Evolutionary conservation across 2,113 vertebrate genomes (phyloP), one percentile per base, ranked within the genome.

Genomic region (Alexandromys fortis): DNA sequence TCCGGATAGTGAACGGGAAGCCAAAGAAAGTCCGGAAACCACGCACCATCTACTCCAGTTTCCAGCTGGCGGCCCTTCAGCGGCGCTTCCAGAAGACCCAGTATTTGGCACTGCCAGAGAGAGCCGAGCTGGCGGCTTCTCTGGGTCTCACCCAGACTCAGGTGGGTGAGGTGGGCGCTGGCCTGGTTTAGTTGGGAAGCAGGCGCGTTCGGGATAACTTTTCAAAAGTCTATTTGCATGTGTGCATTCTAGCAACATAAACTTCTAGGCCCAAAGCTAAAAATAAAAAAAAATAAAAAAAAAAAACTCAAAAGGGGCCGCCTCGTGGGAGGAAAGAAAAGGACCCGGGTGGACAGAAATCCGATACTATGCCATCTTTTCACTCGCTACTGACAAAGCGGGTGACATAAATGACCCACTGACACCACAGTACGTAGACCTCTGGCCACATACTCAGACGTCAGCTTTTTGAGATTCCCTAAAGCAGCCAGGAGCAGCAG

Each of bases 21-120:
- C 99, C 99, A 98, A 99, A 99, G 99, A 99, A 99, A 98, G 99
- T 99, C 91, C 98, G 99, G 94, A 99, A 99, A 98, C 99, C 99
- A 65, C 98, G 99, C 72, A 99, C 99, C 92, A 99, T 99, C 98
- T 99, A 99, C 97, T 99, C 99, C 97, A 99, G 99, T 93, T 99
- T 99, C 98, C 99, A 99, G 97, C 98, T 99, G 98, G 99, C 99
- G 4, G 99, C 99, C 86, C 98, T 99, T 92, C 99, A 99, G 95
- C 98, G 99, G 94, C 99, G 99, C 89, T 99, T 99, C 98, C 99
- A 99, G 97, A 99, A 99, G 98, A 99, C 99, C 49, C 99, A 99
- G 92, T 99, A 99, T 98, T 98, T 99, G 98, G 99, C 99, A 3
- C 98, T 99, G 96, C 99, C 99, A 0, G 99, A 99, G 97, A 98